These are phyloP conservation scores for Hippolais icterina DNA, from an alignment of 2,113 vertebrate species.

Conservation along the genomic window DNA sequence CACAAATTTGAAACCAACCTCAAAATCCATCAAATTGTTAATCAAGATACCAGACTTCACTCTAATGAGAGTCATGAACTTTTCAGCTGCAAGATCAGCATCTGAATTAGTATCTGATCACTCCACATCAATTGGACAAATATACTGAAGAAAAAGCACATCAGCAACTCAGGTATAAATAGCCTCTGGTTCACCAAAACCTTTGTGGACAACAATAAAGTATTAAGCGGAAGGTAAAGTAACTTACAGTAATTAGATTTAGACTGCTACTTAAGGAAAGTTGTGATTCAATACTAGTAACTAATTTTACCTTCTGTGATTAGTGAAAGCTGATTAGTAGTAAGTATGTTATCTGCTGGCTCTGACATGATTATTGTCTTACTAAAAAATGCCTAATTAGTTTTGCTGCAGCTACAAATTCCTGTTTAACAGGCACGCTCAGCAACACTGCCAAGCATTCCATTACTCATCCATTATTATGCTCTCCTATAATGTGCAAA, in stretches of 20 bases:
- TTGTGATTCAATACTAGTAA: slow-evolving; percentile 69
- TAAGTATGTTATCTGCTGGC: slow-evolving; percentile 67
- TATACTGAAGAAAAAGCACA: slow-evolving; percentile 3
- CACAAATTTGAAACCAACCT: not conserved
- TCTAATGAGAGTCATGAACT: not conserved
- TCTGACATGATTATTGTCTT: slow-evolving; percentile 57
- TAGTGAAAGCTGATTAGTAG: slow-evolving; percentile 71
- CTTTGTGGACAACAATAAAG: slow-evolving; percentile 54
- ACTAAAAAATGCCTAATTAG: slow-evolving; percentile 35
- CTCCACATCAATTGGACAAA: not conserved
- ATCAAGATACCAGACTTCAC: not conserved
- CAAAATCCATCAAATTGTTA: not conserved
- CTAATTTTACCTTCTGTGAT: slow-evolving; percentile 71
- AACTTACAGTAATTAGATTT: slow-evolving; percentile 66
- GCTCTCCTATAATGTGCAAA: not conserved
- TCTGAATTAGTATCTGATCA: not conserved
- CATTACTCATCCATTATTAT: not conserved
- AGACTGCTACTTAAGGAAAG: slow-evolving; percentile 67
- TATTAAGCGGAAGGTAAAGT: slow-evolving; percentile 54
- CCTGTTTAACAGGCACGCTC: not conserved
- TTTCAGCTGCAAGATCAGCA: not conserved
- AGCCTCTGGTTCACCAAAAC: slow-evolving; percentile 24
- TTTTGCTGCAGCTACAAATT: slow-evolving; percentile 43
- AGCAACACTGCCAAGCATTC: not conserved
- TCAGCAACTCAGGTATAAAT: slow-evolving; percentile 31